Conservation (phyloP, 2,797 vertebrate genomes). For the Acanthis flammea region DNA sequence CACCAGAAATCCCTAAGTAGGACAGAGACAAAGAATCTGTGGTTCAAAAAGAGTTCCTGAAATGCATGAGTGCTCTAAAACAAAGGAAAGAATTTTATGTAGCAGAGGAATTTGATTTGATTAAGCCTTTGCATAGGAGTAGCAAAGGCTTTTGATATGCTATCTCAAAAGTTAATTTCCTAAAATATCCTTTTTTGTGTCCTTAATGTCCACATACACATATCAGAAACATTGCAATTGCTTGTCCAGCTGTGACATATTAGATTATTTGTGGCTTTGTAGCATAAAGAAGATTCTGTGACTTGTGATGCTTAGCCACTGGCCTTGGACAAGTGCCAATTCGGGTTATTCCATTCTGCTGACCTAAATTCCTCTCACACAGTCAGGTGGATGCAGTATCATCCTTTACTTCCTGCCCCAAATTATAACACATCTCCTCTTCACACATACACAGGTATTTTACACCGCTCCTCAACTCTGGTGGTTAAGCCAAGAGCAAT, state of each 20-base stretch:
- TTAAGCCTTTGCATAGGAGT: neutral
- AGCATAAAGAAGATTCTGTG: constrained; percentile 20
- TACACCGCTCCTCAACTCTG: accelerated
- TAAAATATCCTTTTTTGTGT: neutral
- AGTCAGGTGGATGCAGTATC: constrained; percentile 2
- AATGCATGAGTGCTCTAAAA: constrained; percentile 40
- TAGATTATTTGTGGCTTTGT: constrained; percentile 33
- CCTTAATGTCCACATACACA: neutral
- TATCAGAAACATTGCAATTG: neutral
- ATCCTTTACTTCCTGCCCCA: neutral
- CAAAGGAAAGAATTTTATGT: constrained; percentile 21
- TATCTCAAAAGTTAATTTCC: neutral
- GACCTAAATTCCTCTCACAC: constrained; percentile 48
- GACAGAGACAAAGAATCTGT: neutral
- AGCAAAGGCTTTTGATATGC: neutral
- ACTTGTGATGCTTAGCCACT: constrained; percentile 37
- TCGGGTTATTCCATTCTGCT: constrained; percentile 43
- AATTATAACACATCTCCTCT: neutral
- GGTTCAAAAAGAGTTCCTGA: neutral
- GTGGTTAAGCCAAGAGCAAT: neutral
- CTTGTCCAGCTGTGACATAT: neutral
- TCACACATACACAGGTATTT: neutral
- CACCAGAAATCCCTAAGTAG: constrained; percentile 13
- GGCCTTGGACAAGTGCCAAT: constrained; percentile 19
- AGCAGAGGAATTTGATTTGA: neutral